Base-by-base conservation (phyloP, 2,888 invertebrate genomes). In the Orthonevra nobilis region DNA sequence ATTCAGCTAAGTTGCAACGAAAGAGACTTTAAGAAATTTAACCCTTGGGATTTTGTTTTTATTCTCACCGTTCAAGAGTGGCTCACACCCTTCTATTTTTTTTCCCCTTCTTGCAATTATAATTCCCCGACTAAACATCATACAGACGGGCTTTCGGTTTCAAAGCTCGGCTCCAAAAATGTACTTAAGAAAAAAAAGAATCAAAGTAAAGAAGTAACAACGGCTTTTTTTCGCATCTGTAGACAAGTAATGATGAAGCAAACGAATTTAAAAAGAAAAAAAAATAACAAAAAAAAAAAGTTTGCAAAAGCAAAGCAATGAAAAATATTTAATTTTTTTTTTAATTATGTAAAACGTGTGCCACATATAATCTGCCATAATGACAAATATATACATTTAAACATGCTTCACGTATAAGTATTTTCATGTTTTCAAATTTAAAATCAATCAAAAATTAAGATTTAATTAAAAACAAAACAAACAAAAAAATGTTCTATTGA, bases 341-440 rank as follows among this genome's bases (percentile, higher is more conserved):
- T 14, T 26, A 48, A 56, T 34, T n/a, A 48, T 30, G 56, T 32
- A 50, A 40, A 79, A 72, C 60, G 40, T 73, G 73, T 79, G 79
- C 79, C 79, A 79, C 73, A 66, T 73, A 72, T 79, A 32, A 79
- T 79, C 66, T 79, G 79, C 79, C 79, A 79, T 79, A 72, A 63
- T 61, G 61, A 77, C 66, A 64, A 66, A 64, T 66, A 38, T 52
- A 66, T 60, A 46, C 46, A 64, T 60, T 60, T 60, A 28, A 44
- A 32, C 54, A n/a, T 66, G 48, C 46, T 79, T 72, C 32, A 60
- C 58, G 60, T n/a, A n/a, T n/a, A n/a, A n/a, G n/a, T 70, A 48
- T 70, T 66, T 60, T 61, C 36, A 61, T 54, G 28, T 54, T 52
- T 54, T 60, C 23, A 23, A 50, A 52, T 19, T 6, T 61, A 26